phyloP scores from a whole-genome alignment of 2,113 vertebrate species.

The Esox niger region DNA sequence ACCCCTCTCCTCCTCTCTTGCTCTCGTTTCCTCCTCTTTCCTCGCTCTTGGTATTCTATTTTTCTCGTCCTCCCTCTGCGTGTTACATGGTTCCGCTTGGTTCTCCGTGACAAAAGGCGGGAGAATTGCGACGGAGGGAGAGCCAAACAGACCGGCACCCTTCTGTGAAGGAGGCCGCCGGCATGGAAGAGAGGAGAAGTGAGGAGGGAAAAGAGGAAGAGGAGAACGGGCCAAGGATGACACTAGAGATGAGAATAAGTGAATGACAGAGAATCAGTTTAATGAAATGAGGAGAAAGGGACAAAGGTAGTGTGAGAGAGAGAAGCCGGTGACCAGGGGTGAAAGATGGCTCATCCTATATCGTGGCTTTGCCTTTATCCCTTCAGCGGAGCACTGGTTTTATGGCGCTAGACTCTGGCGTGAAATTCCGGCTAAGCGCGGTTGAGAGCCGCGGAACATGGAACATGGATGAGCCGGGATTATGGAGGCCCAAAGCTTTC shows the following conservation, averaged over 20 bases:
- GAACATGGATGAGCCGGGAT: constrained; percentile 71
- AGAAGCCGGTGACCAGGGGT: constrained; percentile 39
- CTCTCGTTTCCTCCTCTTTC: constrained; percentile 16
- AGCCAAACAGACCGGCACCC: constrained; percentile 40
- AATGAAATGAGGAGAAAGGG: constrained; percentile 28
- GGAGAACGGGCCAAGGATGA: constrained; percentile 11
- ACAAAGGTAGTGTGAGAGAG: constrained; percentile 40
- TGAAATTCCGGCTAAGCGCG: constrained; percentile 73
- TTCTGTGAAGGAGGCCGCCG: constrained; percentile 9
- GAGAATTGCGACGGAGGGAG: constrained; percentile 14
- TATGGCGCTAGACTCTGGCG: constrained; percentile 57
- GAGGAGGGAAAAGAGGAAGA: constrained; percentile 18
- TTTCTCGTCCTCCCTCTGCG: constrained; percentile 36
- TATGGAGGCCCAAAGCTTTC: constrained; percentile 62
- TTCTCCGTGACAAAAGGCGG: constrained; percentile 13
- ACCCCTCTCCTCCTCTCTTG: constrained; percentile 38
- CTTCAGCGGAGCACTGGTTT: constrained; percentile 62
- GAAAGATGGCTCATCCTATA: constrained; percentile 55
- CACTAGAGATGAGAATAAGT: constrained; percentile 17
- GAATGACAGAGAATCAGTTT: background rate
- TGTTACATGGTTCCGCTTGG: constrained; percentile 28
- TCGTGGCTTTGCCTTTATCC: constrained; percentile 63
- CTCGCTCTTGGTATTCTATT: constrained; percentile 38
- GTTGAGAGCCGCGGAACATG: constrained; percentile 62
- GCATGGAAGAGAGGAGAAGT: constrained; percentile 21